Evolutionary conservation across 2,113 vertebrate species (phyloP).

Genomic region (Otus sunia): DNA sequence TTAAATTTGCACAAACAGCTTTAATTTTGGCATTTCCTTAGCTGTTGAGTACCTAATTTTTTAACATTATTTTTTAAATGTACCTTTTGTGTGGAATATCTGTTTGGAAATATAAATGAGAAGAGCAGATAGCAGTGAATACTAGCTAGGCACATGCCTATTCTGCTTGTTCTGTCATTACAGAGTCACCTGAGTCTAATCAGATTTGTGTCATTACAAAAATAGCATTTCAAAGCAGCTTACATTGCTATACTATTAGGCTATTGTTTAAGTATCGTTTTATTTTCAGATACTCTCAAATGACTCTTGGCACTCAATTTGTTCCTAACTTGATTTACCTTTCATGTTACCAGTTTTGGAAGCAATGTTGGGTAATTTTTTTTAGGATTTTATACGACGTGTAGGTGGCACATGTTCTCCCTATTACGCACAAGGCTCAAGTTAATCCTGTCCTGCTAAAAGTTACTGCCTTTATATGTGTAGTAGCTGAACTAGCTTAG

Average conservation of each 20-base stretch:
- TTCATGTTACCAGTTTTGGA: not conserved
- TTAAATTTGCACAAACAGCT: not conserved
- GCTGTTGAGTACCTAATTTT: not conserved
- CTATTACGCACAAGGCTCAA: not conserved
- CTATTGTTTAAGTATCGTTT: not conserved
- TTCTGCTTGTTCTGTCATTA: not conserved
- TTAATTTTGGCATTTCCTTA: not conserved
- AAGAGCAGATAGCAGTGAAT: not conserved
- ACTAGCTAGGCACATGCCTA: not conserved
- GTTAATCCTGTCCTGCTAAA: not conserved
- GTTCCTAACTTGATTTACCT: not conserved
- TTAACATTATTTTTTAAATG: not conserved
- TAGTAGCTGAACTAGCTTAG: not conserved
- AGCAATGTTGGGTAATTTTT: not conserved
- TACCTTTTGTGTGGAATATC: not conserved
- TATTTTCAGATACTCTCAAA: not conserved
- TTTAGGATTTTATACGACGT: not conserved
- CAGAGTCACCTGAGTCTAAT: not conserved
- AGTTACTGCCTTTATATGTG: not conserved
- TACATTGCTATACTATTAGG: not conserved
- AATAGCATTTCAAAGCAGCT: slow-evolving; percentile 30
- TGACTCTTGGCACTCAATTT: not conserved
- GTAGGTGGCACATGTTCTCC: not conserved
- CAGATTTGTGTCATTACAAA: not conserved
- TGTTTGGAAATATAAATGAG: not conserved